Base-by-base conservation (phyloP, 2,797 vertebrate species). In the Cryptoblepharus egeriae region DNA sequence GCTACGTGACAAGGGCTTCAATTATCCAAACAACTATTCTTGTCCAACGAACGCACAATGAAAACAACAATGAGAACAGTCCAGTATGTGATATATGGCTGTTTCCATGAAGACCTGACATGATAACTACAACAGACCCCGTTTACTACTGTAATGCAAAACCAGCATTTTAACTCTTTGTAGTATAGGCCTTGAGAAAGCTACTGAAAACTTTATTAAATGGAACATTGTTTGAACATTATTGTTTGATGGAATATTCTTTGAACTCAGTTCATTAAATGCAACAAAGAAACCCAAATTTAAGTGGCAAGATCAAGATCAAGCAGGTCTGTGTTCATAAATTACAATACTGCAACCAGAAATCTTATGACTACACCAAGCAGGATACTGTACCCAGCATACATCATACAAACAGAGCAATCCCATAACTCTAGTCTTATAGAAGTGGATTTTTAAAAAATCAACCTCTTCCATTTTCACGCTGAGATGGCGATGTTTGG, bases 81-180 rank as follows among this genome's bases (percentile, higher is more conserved):
- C 68, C 84, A 75, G 81, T 95, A 91, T 93, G 95, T 94, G 91
- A 93, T 49, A 26, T 67, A 67, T 81, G 83, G 61, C 80, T 87
- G 85, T 84, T 92, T 88, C 90, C 88, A 92, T 72, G 0, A 0
- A 88, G 81, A 90, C 84, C 88, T 80, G 69, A 91, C 90, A 85
- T 13, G 87, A 94, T 90, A 90, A 85, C 91, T 91, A 93, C 74
- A 73, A 82, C 84, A 89, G 67, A 84, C 87, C 86, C 84, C 76
- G 78, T 90, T 89, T 45, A 30, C 71, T 88, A 78, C 81, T 58
- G 5, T 24, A 24, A 58, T 57, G 55, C 2, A 49, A 49, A 49
- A 49, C 13, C 7, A 49, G 9, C 82, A 87, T 87, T 84, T 35
- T 85, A 75, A 85, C 87, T 77, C 79, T 87, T 83, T 18, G 84